These are phyloP conservation scores for Clostera curtula DNA, from an alignment of 2,888 invertebrate species.

Conservation along the genomic window DNA sequence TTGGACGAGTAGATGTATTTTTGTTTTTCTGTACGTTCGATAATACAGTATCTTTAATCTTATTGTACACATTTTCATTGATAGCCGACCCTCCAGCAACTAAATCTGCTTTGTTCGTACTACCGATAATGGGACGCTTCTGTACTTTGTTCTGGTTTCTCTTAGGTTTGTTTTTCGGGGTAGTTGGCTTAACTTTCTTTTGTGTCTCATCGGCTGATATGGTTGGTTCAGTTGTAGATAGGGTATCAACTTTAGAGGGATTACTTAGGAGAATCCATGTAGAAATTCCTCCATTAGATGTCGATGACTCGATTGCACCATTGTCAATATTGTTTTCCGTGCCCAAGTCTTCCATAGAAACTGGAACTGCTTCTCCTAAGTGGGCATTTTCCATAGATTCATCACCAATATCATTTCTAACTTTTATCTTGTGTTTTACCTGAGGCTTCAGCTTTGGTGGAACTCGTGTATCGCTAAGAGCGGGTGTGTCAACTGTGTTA, in stretches of 20 bases:
- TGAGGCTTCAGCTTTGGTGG: conserved; percentile 77
- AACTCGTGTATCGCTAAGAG: conserved; percentile 75
- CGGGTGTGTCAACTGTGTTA: conserved; percentile 42
- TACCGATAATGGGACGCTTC: conserved; percentile 59
- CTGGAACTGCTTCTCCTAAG: conserved; percentile 79
- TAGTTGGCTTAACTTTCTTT: conserved; percentile 48
- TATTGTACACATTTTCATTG: conserved; percentile 71
- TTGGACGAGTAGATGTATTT: conserved; percentile 37
- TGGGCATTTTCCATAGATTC: conserved; percentile 67
- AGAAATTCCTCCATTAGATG: conserved; percentile 79
- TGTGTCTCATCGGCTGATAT: conserved; percentile 44
- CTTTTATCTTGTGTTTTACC: conserved; percentile 58
- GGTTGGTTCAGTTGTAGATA: conserved; percentile 53
- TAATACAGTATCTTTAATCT: conserved; percentile 77
- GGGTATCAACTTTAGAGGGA: conserved; percentile 42
- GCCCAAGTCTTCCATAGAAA: conserved; percentile 77
- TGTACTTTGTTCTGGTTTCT: conserved; percentile 45
- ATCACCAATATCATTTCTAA: conserved; percentile 49
- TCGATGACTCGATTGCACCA: conserved; percentile 53
- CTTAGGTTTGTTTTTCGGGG: conserved; percentile 51
- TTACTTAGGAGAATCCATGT: conserved; percentile 84
- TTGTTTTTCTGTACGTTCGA: conserved; percentile 72
- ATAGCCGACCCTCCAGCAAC: conserved; percentile 64
- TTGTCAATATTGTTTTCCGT: conserved; percentile 63
- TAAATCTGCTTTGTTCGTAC: conserved; percentile 63